phyloP scores from a whole-genome alignment of 2,113 vertebrate species.

The Solenodon paradoxus region DNA sequence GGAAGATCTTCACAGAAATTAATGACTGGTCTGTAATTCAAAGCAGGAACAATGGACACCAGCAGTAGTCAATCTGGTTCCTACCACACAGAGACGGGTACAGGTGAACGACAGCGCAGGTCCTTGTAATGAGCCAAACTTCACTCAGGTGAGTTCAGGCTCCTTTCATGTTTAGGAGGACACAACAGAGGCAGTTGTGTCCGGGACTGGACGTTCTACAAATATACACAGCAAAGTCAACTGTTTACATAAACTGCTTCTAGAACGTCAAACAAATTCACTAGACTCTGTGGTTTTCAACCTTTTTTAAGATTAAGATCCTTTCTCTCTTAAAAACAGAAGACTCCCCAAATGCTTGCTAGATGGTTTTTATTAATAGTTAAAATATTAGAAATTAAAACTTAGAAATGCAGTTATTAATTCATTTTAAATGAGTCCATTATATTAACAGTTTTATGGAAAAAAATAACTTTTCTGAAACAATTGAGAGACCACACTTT shows the following conservation, averaged over 20 bases:
- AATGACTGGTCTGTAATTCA: not conserved
- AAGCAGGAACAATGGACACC: not conserved
- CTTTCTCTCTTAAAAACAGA: not conserved
- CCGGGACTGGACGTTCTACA: not conserved
- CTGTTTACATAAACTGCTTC: not conserved
- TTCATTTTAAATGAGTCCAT: not conserved
- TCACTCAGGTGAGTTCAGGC: not conserved
- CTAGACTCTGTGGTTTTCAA: not conserved
- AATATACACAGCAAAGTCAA: not conserved
- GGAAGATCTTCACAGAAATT: not conserved
- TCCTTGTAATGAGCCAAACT: not conserved
- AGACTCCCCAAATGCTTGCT: not conserved
- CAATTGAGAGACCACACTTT: not conserved
- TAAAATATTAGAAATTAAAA: not conserved
- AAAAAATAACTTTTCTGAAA: constrained; percentile 27
- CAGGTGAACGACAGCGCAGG: not conserved
- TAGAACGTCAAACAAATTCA: not conserved
- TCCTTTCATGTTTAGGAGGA: not conserved
- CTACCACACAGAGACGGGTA: not conserved
- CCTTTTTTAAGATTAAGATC: not conserved
- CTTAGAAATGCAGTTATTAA: not conserved
- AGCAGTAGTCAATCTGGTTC: not conserved
- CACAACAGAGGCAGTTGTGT: not conserved
- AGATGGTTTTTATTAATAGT: not conserved
- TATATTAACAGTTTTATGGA: not conserved